phyloP scores from a whole-genome alignment of 2,797 vertebrate genomes.

The Centroberyx gerrardi region DNA sequence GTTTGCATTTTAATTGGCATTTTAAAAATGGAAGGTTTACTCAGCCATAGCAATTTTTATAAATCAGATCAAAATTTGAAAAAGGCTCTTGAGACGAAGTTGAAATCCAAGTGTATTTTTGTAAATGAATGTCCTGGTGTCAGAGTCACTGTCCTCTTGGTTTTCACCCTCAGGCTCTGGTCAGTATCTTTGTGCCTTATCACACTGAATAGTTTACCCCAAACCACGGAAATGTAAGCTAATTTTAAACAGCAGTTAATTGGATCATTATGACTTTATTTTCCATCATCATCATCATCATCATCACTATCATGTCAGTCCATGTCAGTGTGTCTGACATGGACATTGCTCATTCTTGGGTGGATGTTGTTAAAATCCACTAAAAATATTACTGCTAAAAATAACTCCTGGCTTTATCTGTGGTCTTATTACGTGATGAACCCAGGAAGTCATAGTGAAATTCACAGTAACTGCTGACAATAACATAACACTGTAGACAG shows the following conservation, averaged over 20 bases:
- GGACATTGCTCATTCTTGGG: not conserved
- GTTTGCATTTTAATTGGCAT: not conserved
- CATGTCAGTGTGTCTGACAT: not conserved
- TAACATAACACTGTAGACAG: not conserved
- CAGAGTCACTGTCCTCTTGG: constrained; percentile 75
- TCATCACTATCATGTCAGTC: not conserved
- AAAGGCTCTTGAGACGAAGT: constrained; percentile 35
- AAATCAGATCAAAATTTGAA: constrained; percentile 22
- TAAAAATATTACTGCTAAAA: not conserved
- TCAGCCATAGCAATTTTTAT: constrained; percentile 16
- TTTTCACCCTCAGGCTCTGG: constrained; percentile 66
- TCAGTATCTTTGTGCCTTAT: constrained; percentile 64
- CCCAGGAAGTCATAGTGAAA: not conserved
- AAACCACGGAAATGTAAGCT: constrained; percentile 27
- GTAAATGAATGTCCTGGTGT: constrained; percentile 16
- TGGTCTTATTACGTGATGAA: not conserved
- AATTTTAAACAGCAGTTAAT: constrained; percentile 45
- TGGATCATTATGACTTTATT: constrained; percentile 31
- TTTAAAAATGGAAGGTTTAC: constrained; percentile 4
- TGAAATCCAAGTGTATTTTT: constrained; percentile 31
- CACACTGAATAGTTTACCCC: constrained; percentile 59
- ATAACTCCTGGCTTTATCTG: not conserved
- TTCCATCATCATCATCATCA: not conserved
- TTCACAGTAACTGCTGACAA: not conserved
- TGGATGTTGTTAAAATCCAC: not conserved